Evolutionary conservation across 2,113 vertebrate species (phyloP).

Genomic region (Phodopus roborovskii): DNA sequence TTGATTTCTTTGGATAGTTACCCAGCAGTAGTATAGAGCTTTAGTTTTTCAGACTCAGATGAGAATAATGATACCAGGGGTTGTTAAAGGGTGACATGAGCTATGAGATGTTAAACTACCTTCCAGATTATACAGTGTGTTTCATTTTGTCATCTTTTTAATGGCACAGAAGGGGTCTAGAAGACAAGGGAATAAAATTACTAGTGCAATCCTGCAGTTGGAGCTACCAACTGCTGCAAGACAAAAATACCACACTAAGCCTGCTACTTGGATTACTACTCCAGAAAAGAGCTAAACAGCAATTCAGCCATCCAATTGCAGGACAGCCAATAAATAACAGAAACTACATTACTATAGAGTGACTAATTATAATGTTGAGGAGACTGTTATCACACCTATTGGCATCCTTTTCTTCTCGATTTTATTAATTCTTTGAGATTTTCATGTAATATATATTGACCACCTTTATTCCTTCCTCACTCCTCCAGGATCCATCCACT

Average conservation of each 20-base stretch:
- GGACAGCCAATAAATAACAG: not conserved
- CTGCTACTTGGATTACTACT: fast-evolving
- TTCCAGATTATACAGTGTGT: not conserved
- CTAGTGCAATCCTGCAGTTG: not conserved
- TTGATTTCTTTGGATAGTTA: not conserved
- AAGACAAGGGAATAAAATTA: not conserved
- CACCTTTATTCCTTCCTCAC: not conserved
- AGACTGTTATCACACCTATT: too few relatives aligned
- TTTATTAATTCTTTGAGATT: not conserved
- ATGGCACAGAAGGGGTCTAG: not conserved
- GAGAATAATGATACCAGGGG: not conserved
- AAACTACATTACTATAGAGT: not conserved
- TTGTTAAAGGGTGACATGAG: not conserved
- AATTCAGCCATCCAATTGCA: not conserved
- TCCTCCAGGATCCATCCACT: not conserved
- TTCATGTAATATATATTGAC: not conserved
- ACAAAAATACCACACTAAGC: not conserved
- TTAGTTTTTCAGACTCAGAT: not conserved
- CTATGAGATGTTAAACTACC: not conserved
- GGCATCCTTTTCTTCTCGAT: not conserved
- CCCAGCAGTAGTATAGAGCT: not conserved
- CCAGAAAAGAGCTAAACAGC: not conserved
- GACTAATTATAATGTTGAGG: not conserved
- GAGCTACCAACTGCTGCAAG: not conserved
- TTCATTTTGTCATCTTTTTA: constrained; percentile 24